These are phyloP conservation scores for Ormyrus nitidulus DNA, from an alignment of 2,888 invertebrate genomes.

Conservation along the genomic window DNA sequence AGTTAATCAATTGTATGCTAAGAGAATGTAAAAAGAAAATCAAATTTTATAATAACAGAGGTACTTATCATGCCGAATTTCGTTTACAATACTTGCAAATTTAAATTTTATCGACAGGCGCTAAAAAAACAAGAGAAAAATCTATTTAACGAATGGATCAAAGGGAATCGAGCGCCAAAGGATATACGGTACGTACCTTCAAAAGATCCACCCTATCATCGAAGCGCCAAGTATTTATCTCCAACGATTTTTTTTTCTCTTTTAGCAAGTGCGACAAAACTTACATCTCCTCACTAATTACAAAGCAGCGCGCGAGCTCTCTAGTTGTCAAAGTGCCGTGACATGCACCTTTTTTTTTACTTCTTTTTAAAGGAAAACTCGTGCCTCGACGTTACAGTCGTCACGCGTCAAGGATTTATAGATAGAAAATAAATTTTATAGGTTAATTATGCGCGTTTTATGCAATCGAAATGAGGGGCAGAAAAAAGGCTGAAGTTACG, in stretches of 20 bases:
- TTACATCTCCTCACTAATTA: conserved; percentile 1
- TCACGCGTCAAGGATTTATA: conserved; percentile 28
- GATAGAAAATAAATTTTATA: conserved; percentile 29
- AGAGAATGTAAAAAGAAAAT: too few relatives aligned
- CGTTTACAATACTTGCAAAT: too few relatives aligned
- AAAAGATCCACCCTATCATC: too few relatives aligned
- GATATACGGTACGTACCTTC: too few relatives aligned
- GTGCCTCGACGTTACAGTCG: conserved; percentile 1
- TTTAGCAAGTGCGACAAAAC: neutral
- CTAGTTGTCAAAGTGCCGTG: neutral
- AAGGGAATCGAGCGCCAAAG: too few relatives aligned
- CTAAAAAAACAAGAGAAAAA: too few relatives aligned
- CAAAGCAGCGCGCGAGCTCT: conserved; percentile 8
- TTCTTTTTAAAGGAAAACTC: conserved; percentile 11
- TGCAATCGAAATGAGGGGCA: conserved; percentile 16
- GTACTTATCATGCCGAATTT: too few relatives aligned
- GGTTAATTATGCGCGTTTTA: conserved; percentile 25
- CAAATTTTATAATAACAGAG: too few relatives aligned
- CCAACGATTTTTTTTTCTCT: neutral
- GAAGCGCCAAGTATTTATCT: too few relatives aligned
- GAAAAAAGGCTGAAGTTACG: neutral
- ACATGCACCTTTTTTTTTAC: conserved; percentile 17
- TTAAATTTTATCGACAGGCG: too few relatives aligned
- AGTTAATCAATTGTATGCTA: too few relatives aligned
- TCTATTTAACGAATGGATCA: too few relatives aligned